Evolutionary conservation across 2,888 invertebrate species (phyloP), one percentile per base, ranked within the genome.

Genomic region (Torymus texanus): DNA sequence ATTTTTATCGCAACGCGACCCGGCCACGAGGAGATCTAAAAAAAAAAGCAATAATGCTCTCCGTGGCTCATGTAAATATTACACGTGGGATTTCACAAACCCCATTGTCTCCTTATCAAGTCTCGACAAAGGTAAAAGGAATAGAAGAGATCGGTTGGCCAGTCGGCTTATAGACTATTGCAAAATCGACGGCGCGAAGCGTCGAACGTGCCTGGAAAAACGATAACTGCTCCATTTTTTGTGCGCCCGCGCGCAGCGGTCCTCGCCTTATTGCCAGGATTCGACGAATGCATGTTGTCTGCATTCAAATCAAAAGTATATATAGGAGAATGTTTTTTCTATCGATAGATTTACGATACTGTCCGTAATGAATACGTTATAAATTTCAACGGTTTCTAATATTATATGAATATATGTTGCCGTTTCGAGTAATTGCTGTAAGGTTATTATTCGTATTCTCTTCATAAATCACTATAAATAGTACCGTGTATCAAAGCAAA

Each of bases 81-180:
- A 77, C 75, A 77, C 78, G 74, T 63, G 74, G 55, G 72, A 74
- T 82, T 79, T 80, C 75, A 50, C 59, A 80, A 81, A 66, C n/a
- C 10, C 75, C 63, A 82, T 82, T 80, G 77, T 82, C 74, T 82
- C 75, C 59, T 79, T 79, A 81, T 81, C 75, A 71, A 65, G 63
- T 56, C 41, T 53, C 70, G 71, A 72, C 62, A 58, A 51, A 63
- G 41, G 63, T 18, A 67, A 53, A 76, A 65, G 55, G 70, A 63
- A 67, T 21, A 21, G 61, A 41, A 41, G 41, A 67, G 75, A 81
- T 75, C 53, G 61, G 29, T 53, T 12, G 24, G 41, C 41, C 41
- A 8, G 41, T 8, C 41, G 8, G 41, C 8, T 8, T 8, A 41
- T 41, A 41, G 55, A 63, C 10, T 59, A 63, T 81, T 81, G 75